Percentiles rank a stretch among this genome's conserved stretches.
phyloP scores from a whole-genome alignment of 2,113 vertebrate genomes.

The Myotis lucifugus region DNA sequence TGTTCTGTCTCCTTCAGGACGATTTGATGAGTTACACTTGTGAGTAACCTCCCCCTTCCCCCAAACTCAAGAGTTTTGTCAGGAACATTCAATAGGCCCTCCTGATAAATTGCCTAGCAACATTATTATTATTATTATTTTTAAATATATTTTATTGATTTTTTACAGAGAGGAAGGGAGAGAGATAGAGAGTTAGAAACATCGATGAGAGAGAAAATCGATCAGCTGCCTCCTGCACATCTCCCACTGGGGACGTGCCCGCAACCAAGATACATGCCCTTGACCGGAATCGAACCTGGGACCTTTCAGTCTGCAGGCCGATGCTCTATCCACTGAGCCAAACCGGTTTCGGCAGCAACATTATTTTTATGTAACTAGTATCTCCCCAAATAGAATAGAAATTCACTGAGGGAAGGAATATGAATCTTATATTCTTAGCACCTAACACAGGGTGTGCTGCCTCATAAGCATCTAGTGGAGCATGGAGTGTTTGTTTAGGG shows the following conservation, averaged over 20 bases:
- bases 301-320: too few relatives aligned
- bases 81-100: not conserved
- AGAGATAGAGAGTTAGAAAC: too few relatives aligned
- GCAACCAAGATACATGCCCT: too few relatives aligned
- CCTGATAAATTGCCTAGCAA: not conserved
- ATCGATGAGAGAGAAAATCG: too few relatives aligned
- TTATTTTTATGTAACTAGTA: not conserved
- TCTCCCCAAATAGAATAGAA: not conserved
- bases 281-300: too few relatives aligned
- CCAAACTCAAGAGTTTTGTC: not conserved
- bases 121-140: not conserved
- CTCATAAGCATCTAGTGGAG: not conserved
- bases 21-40: not conserved
- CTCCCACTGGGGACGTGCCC: too few relatives aligned
- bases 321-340: too few relatives aligned
- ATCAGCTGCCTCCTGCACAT: too few relatives aligned
- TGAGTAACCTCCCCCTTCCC: not conserved
- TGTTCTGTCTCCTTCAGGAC: not conserved
- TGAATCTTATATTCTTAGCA: not conserved
- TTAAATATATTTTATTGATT: too few relatives aligned
- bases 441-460: not conserved
- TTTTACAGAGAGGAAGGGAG: too few relatives aligned
- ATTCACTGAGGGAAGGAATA: not conserved
- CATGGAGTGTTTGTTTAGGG: not conserved
- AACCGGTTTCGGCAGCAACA: too few relatives aligned